A percentile compares a stretch with the other conserved stretches of the same genome.
These are phyloP conservation scores for Poicephalus meyeri DNA, from an alignment of 2,113 vertebrate genomes.

Conservation along the genomic window DNA sequence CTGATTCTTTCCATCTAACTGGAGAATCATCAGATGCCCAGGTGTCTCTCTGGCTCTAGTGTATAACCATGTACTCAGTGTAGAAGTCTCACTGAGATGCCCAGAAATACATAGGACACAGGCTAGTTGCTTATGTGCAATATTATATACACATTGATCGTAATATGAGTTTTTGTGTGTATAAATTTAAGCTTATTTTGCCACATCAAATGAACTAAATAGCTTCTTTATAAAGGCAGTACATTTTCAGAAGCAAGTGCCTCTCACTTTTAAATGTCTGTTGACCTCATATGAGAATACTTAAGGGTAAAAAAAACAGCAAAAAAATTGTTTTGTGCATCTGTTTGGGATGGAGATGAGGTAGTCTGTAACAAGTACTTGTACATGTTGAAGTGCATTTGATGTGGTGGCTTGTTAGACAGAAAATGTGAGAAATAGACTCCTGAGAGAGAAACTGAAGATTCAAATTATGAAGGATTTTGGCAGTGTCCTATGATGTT, in stretches of 20 bases:
- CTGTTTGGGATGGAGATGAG: background rate
- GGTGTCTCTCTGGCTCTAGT: background rate
- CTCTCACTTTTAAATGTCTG: background rate
- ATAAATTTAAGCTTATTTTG: background rate
- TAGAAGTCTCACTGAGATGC: background rate
- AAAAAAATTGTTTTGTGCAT: background rate
- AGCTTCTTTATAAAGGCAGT: background rate
- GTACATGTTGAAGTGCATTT: background rate
- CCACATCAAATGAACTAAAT: background rate
- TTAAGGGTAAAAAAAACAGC: background rate
- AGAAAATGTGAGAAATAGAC: background rate
- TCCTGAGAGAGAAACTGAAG: background rate
- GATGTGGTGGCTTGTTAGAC: background rate
- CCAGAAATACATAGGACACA: background rate
- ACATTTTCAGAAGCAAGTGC: background rate
- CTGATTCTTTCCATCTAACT: background rate
- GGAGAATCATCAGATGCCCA: background rate
- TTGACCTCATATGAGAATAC: background rate
- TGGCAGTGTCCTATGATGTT: background rate
- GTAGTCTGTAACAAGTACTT: background rate
- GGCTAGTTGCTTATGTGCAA: background rate
- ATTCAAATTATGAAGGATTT: background rate
- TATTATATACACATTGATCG: accelerated
- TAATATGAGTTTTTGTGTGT: background rate
- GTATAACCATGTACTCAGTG: background rate